Percentiles rank a stretch among this genome's conserved stretches.
Conservation (phyloP, 2,797 vertebrate species). For the Coluber constrictor region DNA sequence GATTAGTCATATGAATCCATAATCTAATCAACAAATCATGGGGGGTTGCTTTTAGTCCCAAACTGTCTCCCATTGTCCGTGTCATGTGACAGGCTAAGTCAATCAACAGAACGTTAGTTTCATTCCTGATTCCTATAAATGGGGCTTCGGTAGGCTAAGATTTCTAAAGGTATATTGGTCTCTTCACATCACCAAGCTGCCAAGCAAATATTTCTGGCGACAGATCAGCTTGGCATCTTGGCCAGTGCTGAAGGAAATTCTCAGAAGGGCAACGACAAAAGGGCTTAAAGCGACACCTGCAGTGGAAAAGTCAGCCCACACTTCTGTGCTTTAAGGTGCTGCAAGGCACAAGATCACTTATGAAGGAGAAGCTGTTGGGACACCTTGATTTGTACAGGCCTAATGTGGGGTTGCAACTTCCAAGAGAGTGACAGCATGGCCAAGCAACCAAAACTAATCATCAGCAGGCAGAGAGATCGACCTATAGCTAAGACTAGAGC, state of each 20-base stretch:
- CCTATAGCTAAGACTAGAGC: background rate
- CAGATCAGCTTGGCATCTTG: background rate
- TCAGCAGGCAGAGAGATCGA: background rate
- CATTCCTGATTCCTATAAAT: background rate
- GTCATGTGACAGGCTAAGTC: background rate
- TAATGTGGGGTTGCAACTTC: background rate
- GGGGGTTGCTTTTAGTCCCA: background rate
- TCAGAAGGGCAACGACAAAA: background rate
- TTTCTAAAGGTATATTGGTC: background rate
- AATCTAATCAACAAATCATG: background rate
- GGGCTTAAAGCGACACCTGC: background rate
- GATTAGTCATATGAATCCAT: background rate
- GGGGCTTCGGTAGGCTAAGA: background rate
- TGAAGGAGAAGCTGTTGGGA: background rate
- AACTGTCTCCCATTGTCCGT: background rate
- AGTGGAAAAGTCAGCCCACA: background rate
- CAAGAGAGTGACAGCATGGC: background rate
- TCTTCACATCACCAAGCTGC: background rate
- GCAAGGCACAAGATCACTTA: background rate
- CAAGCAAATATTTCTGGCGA: background rate
- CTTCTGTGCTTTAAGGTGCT: background rate
- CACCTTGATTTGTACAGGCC: background rate
- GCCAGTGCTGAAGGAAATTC: background rate
- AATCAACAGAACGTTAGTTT: background rate
- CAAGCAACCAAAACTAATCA: background rate